Conservation (phyloP, 2,797 vertebrate genomes). For the Falco rusticolus region DNA sequence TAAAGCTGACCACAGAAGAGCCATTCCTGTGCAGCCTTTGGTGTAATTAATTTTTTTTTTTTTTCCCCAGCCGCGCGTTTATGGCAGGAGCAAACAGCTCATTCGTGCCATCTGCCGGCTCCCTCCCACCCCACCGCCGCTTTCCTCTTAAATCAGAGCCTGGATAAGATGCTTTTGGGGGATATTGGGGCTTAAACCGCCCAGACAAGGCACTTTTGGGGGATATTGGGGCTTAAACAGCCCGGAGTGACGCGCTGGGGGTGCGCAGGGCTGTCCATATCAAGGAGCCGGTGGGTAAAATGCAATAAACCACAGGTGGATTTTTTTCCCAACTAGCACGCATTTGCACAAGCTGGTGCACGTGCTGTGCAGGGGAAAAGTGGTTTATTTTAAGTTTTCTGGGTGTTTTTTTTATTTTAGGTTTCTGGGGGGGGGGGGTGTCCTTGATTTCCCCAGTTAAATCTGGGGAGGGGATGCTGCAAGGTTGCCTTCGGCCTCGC, state of each 20-base stretch:
- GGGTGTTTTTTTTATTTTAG: too few relatives aligned
- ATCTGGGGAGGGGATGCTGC: not conserved
- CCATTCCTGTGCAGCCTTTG: not conserved
- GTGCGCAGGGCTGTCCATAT: accelerated
- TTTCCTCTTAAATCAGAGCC: not conserved
- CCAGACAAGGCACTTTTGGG: accelerated
- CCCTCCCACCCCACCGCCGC: not conserved
- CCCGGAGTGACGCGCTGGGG: accelerated
- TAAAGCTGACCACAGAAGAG: accelerated
- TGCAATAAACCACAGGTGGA: not conserved
- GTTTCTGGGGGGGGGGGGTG: too few relatives aligned
- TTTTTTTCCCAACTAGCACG: accelerated
- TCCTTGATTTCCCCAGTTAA: not conserved
- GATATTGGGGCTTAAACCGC: too few relatives aligned
- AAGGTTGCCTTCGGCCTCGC: accelerated
- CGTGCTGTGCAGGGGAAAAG: accelerated
- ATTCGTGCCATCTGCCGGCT: not conserved
- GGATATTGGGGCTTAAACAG: accelerated
- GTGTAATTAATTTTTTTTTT: accelerated
- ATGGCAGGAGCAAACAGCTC: not conserved
- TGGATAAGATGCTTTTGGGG: too few relatives aligned
- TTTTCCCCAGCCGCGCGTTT: too few relatives aligned
- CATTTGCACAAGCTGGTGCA: accelerated
- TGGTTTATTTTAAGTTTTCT: not conserved
- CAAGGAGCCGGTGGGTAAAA: not conserved